Evolutionary conservation across 2,113 vertebrate species (phyloP).

Genomic region (Pelecanus crispus): DNA sequence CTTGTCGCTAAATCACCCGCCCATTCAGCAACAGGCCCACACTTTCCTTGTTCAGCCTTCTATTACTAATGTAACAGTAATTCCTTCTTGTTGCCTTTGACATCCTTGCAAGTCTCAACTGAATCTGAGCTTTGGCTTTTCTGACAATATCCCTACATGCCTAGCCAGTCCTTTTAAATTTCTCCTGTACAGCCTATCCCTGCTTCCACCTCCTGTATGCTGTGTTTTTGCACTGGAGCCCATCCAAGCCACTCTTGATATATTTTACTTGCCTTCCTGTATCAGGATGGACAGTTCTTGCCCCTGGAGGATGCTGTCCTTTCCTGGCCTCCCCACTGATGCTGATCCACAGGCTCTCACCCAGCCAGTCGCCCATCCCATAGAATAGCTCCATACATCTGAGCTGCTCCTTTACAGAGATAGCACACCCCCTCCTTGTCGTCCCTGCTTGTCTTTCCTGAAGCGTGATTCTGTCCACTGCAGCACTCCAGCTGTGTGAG

Average conservation of each 20-base stretch:
- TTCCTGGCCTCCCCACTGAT: not conserved
- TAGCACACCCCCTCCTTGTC: not conserved
- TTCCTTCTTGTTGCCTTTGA: not conserved
- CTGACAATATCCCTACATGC: not conserved
- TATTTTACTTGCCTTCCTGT: not conserved
- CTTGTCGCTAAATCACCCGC: not conserved
- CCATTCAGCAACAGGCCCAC: not conserved
- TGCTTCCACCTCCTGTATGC: not conserved
- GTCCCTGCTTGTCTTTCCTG: not conserved
- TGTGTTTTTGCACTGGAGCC: not conserved
- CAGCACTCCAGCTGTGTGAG: not conserved
- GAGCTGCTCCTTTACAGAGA: not conserved
- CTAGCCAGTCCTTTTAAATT: not conserved
- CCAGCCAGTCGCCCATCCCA: not conserved
- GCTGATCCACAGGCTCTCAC: not conserved
- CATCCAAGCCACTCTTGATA: not conserved
- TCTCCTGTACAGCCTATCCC: not conserved
- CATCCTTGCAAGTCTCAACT: not conserved
- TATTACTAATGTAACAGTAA: not conserved
- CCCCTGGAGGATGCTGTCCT: not conserved
- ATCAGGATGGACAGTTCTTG: not conserved
- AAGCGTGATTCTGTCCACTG: not conserved
- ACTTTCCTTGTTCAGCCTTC: not conserved
- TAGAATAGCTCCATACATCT: not conserved
- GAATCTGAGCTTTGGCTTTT: not conserved